Conservation (phyloP, 2,113 vertebrate genomes). For the Phyllostomus hastatus region DNA sequence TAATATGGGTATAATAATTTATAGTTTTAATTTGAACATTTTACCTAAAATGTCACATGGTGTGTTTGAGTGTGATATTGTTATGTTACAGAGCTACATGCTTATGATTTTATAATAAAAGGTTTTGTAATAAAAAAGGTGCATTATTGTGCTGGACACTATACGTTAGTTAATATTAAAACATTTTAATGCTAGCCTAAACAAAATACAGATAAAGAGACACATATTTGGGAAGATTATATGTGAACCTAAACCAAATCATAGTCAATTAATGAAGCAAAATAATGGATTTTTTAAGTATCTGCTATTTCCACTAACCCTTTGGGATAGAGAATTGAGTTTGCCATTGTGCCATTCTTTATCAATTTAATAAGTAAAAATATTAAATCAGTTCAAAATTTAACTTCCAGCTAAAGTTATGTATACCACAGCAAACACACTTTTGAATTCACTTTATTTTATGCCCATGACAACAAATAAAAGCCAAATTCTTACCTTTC, state of each 20-base stretch:
- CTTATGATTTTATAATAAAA: too few relatives aligned
- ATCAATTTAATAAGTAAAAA: neutral
- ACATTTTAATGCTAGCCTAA: neutral
- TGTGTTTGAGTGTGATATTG: too few relatives aligned
- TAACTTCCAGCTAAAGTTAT: neutral
- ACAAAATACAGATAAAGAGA: neutral
- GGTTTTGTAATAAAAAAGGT: too few relatives aligned
- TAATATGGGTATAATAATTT: too few relatives aligned
- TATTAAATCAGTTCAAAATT: constrained; percentile 3
- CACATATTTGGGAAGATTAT: neutral
- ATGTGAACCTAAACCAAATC: neutral
- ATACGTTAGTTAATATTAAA: neutral
- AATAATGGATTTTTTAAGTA: neutral
- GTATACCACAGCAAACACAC: neutral
- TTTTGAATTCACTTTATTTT: neutral
- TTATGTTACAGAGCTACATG: too few relatives aligned
- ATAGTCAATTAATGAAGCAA: constrained; percentile 32
- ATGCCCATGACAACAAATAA: neutral
- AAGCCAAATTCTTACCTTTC: constrained; percentile 83
- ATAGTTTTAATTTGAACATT: too few relatives aligned
- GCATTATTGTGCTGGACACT: too few relatives aligned
- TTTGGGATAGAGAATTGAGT: neutral
- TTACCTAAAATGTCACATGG: too few relatives aligned
- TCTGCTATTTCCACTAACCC: constrained; percentile 26
- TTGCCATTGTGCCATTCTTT: neutral